Base-by-base conservation (phyloP, 2,113 vertebrate species). In the Rhinichthys klamathensis region DNA sequence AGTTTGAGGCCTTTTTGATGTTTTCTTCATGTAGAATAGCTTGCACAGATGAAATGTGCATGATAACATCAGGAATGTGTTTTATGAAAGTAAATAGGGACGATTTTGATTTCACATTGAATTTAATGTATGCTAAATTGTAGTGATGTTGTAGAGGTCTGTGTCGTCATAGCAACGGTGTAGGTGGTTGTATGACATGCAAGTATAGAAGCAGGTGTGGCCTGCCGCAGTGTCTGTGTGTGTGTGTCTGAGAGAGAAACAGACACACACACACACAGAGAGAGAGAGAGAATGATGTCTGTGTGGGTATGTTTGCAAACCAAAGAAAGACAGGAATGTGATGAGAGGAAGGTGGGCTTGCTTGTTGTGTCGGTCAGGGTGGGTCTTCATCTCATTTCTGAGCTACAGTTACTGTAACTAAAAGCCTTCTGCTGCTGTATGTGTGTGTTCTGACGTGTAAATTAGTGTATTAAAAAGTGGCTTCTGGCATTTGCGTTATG, bases 181-280 rank as follows among this genome's bases (percentile, higher is more conserved):
- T 72, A 18, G 65, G 30, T 76, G 65, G 56, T 49, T 85, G 38
- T 78, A 73, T 75, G 80, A 69, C 76, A 72, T 90, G 88, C 89
- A 63, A 94, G 92, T 92, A 93, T 92, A 89, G 88, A 88, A 74
- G 83, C 93, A 94, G 94, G 93, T 94, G 92, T 92, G 92, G 92
- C 88, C 84, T 93, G 90, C 89, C 85, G 91, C 90, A 92, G 92
- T 90, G 67, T 88, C 54, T 77, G 32, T 58, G 44, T 69, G 32
- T 73, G 35, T 65, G 58, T 82, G 25, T 32, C 38, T 38, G 46
- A 32, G 44, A n/a, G 56, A 67, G 12, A 35, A 10, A 18, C 60
- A 80, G 6, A 69, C 15, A 69, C 15, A 65, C 35, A 41, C 69
- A 73, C 18, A 44, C 32, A 38, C 6, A 38, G 5, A 38, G 6